A percentile compares a stretch with the other conserved stretches of the same genome.
Evolutionary conservation across 2,113 vertebrate species (phyloP).

Genomic region (Grantiella picta): DNA sequence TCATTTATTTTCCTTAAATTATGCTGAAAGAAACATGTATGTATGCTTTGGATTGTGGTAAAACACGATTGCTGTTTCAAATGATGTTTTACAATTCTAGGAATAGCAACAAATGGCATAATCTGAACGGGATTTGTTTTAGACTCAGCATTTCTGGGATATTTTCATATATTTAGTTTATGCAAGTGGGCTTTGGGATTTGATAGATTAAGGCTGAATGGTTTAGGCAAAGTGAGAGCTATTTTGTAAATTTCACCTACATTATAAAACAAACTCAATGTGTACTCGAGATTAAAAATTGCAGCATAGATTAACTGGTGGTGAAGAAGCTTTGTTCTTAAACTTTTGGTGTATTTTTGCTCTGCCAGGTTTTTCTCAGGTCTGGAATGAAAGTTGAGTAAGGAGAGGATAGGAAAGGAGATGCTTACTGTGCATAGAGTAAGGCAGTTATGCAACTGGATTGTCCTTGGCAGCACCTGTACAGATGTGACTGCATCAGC

Average conservation of each 20-base stretch:
- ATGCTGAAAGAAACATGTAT: neutral
- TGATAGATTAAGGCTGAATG: neutral
- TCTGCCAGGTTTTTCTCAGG: neutral
- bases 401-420: neutral
- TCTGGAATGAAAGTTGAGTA: neutral
- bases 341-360: neutral
- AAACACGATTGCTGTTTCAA: neutral
- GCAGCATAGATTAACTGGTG: fast-evolving
- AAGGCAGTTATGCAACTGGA: neutral
- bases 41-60: neutral
- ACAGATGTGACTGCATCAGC: neutral
- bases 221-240: neutral
- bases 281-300: neutral
- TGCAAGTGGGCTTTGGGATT: neutral
- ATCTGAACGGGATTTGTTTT: neutral
- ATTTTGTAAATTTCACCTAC: neutral
- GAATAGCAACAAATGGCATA: neutral
- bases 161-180: neutral
- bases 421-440: neutral
- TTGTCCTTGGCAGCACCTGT: neutral
- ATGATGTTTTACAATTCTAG: neutral
- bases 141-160: neutral
- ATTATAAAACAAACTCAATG: neutral
- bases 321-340: neutral
- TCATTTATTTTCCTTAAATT: neutral